A percentile compares a stretch with the other conserved stretches of the same genome.
phyloP scores from a whole-genome alignment of 1,140 invertebrate genomes.

The Eurosta solidaginis region DNA sequence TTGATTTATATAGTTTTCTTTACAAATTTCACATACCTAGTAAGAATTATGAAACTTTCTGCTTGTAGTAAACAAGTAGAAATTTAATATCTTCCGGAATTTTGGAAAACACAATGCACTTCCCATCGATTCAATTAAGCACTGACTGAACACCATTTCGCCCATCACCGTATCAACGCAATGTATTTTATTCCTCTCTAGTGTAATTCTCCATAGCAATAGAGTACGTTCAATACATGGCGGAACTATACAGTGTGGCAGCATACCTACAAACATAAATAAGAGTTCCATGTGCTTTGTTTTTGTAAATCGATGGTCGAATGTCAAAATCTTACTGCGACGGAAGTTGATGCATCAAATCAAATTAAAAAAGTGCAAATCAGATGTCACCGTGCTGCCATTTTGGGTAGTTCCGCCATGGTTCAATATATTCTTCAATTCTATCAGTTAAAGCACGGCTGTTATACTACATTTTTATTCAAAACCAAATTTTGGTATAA shows the following conservation, averaged over 20 bases:
- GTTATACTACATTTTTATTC: too few species aligned
- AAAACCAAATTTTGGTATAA: too few species aligned
- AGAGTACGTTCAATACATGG: neutral
- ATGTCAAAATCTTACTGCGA: too few species aligned
- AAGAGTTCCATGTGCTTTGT: neutral
- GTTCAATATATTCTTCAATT: too few species aligned
- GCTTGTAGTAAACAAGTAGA: constrained; percentile 1
- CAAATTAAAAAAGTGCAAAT: too few species aligned
- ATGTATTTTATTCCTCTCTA: neutral
- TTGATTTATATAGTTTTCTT: neutral
- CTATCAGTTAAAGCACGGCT: too few species aligned
- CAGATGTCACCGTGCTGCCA: too few species aligned
- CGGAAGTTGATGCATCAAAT: too few species aligned
- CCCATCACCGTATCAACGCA: neutral
- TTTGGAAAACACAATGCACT: neutral
- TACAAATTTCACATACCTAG: neutral
- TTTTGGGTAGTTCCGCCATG: too few species aligned
- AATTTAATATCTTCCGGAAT: neutral
- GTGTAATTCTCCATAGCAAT: neutral
- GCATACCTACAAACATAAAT: too few species aligned
- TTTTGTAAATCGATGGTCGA: too few species aligned
- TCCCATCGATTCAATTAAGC: neutral
- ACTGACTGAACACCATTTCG: constrained; percentile 13
- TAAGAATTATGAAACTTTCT: neutral
- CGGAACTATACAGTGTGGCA: too few species aligned